Conservation (phyloP, 2,888 invertebrate species). For the Hirtodrosophila cameraria region DNA sequence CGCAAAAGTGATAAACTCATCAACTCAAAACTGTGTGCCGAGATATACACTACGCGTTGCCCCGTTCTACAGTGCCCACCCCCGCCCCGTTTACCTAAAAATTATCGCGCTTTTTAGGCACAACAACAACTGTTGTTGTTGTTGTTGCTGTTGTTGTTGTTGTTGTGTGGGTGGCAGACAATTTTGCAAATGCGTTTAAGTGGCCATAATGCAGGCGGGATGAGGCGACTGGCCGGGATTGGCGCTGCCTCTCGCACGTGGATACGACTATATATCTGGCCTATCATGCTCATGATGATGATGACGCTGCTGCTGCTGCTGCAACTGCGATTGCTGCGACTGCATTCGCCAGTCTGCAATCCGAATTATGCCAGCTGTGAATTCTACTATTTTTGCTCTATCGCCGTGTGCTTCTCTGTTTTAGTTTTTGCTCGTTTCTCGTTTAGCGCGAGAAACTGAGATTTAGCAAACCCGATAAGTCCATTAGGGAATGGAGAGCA, state of each 20-base stretch:
- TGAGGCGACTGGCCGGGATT: conserved; percentile 51
- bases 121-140: conserved; percentile 21
- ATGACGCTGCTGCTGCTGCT: conserved; percentile 1
- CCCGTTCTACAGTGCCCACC: too few species aligned
- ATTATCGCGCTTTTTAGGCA: conserved; percentile 69
- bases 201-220: conserved; percentile 76
- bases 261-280: conserved; percentile 59
- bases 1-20: conserved; percentile 76
- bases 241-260: conserved; percentile 65
- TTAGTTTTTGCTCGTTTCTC: conserved; percentile 48
- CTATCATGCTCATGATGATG: conserved; percentile 7
- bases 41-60: too few species aligned
- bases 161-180: conserved; percentile 72
- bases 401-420: conserved; percentile 8
- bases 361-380: conserved; percentile 57
- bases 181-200: conserved; percentile 79
- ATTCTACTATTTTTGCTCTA: conserved; percentile 3
- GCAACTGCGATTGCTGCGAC: conserved; percentile 11
- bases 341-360: conserved; percentile 44
- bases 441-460: conserved; percentile 55
- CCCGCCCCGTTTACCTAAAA: conserved; percentile 26
- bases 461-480: conserved; percentile 66
- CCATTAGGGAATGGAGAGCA: conserved; percentile 57
- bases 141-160: conserved; percentile 33
- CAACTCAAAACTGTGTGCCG: conserved; percentile 38